phyloP scores from a whole-genome alignment of 1,140 invertebrate species.

The Hycleus phaleratus region DNA sequence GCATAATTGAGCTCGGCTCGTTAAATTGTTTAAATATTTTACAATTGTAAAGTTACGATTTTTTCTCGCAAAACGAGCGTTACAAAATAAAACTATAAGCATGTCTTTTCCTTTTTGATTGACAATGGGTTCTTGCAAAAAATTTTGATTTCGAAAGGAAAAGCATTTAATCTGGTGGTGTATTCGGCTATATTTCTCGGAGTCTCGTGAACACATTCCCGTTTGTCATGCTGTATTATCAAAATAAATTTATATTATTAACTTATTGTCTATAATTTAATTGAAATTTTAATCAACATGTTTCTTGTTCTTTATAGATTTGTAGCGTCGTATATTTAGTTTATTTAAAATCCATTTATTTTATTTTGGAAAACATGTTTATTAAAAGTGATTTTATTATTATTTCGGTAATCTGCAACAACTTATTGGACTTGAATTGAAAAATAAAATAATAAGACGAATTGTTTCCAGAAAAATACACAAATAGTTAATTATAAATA shows the following conservation, averaged over 20 bases:
- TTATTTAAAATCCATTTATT: not conserved
- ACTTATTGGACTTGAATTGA: not conserved
- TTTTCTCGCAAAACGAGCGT: not conserved
- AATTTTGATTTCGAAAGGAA: slow-evolving; percentile 1
- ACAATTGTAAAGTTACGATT: not conserved
- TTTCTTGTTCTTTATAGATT: slow-evolving; percentile 1
- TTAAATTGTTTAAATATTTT: slow-evolving; percentile 25
- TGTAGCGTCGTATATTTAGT: not conserved
- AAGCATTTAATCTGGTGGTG: not conserved
- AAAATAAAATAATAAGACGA: not conserved
- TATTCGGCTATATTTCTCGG: slow-evolving; percentile 5
- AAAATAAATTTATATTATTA: slow-evolving; percentile 40
- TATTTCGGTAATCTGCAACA: slow-evolving; percentile 7
- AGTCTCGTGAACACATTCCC: slow-evolving; percentile 35
- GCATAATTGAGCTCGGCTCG: slow-evolving; percentile 27
- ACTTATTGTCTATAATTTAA: slow-evolving; percentile 34
- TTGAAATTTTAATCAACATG: slow-evolving; percentile 20
- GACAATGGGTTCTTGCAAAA: slow-evolving; percentile 24
- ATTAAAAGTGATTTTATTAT: slow-evolving; percentile 10
- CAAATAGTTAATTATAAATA: slow-evolving; percentile 1
- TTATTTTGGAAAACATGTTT: slow-evolving; percentile 13
- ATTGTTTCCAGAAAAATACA: not conserved
- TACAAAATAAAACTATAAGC: slow-evolving; percentile 13
- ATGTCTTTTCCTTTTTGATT: slow-evolving; percentile 23
- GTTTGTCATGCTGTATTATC: slow-evolving; percentile 39